Conservation (phyloP, 2,113 vertebrate species). For the Hyperoodon ampullatus region DNA sequence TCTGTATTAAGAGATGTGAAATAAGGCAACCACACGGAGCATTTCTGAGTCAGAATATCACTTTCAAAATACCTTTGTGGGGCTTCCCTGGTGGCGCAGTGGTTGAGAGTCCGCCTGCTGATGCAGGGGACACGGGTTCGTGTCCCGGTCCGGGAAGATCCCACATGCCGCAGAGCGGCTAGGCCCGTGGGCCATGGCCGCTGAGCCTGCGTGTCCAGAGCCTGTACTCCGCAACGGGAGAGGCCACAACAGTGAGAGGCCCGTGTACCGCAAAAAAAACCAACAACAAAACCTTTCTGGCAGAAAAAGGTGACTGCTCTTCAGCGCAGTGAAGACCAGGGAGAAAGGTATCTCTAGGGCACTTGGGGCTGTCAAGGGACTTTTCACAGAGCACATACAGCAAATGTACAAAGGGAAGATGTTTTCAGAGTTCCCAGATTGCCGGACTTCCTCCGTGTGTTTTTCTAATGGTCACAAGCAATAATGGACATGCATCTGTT, state of each 20-base stretch:
- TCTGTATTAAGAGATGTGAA: not conserved
- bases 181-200: too few relatives aligned
- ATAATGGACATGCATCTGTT: not conserved
- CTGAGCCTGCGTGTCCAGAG: too few relatives aligned
- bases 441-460: not conserved
- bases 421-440: not conserved
- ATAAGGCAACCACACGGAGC: not conserved
- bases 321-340: not conserved
- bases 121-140: too few relatives aligned
- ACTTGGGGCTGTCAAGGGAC: not conserved
- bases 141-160: too few relatives aligned
- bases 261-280: too few relatives aligned
- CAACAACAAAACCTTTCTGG: not conserved
- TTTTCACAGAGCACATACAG: not conserved
- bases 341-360: not conserved
- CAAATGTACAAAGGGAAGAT: not conserved
- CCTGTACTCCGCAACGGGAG: too few relatives aligned
- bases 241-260: too few relatives aligned
- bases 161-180: too few relatives aligned
- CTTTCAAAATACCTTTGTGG: constrained; percentile 5
- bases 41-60: not conserved
- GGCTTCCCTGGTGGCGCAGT: too few relatives aligned
- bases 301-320: not conserved
- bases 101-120: too few relatives aligned
- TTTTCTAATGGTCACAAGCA: not conserved